A percentile compares a stretch with the other conserved stretches of the same genome.
Conservation (phyloP, 2,888 invertebrate genomes). For the Anthrax anthrax region DNA sequence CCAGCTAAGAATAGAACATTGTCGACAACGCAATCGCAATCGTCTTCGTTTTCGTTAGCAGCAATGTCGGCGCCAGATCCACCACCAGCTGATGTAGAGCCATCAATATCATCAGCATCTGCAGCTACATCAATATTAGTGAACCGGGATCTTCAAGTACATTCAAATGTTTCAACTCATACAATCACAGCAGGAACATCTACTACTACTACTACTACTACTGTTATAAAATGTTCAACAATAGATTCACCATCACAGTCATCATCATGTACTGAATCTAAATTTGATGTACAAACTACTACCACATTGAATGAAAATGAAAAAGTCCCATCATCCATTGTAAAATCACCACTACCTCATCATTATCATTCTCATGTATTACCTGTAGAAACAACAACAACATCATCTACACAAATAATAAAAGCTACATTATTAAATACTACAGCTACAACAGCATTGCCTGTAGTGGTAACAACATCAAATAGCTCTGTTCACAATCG, state of each 20-base stretch:
- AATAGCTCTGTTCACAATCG: slow-evolving; percentile 2
- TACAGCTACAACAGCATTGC: neutral
- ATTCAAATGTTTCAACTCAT: neutral
- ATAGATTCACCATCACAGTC: neutral
- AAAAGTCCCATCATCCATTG: neutral
- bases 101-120: neutral
- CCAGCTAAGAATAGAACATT: slow-evolving; percentile 16
- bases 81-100: slow-evolving; percentile 1
- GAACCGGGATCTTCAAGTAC: neutral
- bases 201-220: neutral
- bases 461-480: neutral
- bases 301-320: neutral
- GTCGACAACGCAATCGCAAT: slow-evolving; percentile 11
- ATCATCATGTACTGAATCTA: neutral
- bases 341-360: neutral
- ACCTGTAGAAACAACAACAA: neutral
- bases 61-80: slow-evolving; percentile 6
- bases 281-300: neutral
- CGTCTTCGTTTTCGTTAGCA: slow-evolving; percentile 9
- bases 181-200: neutral
- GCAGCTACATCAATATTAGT: neutral
- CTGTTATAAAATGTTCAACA: neutral
- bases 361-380: no score
- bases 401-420: neutral
- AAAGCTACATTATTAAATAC: neutral